A percentile compares a stretch with the other conserved stretches of the same genome.
These are phyloP conservation scores for Caenorhabditis sinica DNA, from an alignment of 2,888 invertebrate genomes.

Conservation along the genomic window DNA sequence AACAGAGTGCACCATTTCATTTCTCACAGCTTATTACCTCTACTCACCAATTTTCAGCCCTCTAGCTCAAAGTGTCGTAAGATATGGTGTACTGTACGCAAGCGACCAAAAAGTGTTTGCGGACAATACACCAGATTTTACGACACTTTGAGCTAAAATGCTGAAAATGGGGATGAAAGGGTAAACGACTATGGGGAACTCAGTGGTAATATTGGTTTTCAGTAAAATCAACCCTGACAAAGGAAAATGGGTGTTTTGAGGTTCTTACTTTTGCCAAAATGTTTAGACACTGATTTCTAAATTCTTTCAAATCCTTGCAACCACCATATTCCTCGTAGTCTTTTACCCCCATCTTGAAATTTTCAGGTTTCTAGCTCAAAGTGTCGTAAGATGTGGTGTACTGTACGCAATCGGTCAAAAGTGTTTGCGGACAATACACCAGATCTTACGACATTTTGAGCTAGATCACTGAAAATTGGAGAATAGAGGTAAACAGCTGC, in stretches of 20 bases:
- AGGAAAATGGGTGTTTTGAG: no score
- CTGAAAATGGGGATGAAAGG: background rate
- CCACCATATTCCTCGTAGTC: background rate
- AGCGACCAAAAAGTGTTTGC: slow-evolving; percentile 23
- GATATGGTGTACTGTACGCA: background rate
- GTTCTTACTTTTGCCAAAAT: no score
- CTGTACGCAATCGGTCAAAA: background rate
- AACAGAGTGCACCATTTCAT: no score
- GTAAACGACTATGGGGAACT: background rate
- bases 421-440: slow-evolving; percentile 11
- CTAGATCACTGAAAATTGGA: background rate
- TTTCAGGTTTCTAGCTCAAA: background rate
- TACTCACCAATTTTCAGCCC: background rate
- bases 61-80: slow-evolving; percentile 16
- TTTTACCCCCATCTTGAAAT: background rate
- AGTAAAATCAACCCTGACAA: no score
- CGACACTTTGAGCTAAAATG: background rate
- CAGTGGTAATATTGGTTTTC: background rate
- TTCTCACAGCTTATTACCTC: background rate
- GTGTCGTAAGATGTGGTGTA: background rate
- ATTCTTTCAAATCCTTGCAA: no score
- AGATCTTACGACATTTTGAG: slow-evolving; percentile 13
- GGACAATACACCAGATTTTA: background rate
- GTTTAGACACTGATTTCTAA: no score
- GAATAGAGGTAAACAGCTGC: no score